These are phyloP conservation scores for Batillaria attramentaria DNA, from an alignment of 1,140 invertebrate species.

Conservation along the genomic window DNA sequence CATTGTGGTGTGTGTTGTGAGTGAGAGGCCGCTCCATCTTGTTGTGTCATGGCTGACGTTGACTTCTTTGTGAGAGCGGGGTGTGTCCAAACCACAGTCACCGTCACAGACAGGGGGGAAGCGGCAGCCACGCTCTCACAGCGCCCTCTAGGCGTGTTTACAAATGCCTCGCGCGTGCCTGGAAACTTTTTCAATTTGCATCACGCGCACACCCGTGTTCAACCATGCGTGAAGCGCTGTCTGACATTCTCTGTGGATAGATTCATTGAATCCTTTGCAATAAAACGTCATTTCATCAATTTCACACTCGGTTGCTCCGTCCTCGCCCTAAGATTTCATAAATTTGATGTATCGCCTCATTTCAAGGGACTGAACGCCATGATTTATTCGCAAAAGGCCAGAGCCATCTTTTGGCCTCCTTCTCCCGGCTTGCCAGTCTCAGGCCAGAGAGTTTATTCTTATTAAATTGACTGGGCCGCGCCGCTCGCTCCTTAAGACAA, in stretches of 20 bases:
- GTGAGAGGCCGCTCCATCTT: too few relatives aligned
- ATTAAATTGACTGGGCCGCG: constrained; percentile 31
- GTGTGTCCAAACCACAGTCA: too few relatives aligned
- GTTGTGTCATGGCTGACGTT: too few relatives aligned
- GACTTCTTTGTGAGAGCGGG: too few relatives aligned
- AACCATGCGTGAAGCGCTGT: constrained; percentile 24
- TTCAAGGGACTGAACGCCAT: constrained; percentile 9
- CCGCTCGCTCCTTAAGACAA: background rate
- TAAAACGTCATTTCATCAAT: constrained; percentile 37
- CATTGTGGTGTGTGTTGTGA: too few relatives aligned
- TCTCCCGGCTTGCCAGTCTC: background rate
- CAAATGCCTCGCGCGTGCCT: constrained; percentile 19
- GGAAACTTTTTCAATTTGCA: constrained; percentile 25
- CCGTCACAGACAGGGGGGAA: too few relatives aligned
- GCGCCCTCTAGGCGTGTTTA: too few relatives aligned
- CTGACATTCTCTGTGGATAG: constrained; percentile 27
- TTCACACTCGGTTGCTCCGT: constrained; percentile 27
- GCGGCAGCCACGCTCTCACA: too few relatives aligned
- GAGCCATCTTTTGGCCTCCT: constrained; percentile 10
- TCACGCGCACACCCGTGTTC: constrained; percentile 2
- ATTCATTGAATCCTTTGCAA: constrained; percentile 38
- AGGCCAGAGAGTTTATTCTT: constrained; percentile 10
- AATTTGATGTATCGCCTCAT: constrained; percentile 38
- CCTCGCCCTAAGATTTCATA: constrained; percentile 30
- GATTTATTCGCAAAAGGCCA: constrained; percentile 28